Percentiles rank a stretch among this genome's conserved stretches.
Conservation (phyloP, 2,888 invertebrate genomes). For the Deilephila porcellus region DNA sequence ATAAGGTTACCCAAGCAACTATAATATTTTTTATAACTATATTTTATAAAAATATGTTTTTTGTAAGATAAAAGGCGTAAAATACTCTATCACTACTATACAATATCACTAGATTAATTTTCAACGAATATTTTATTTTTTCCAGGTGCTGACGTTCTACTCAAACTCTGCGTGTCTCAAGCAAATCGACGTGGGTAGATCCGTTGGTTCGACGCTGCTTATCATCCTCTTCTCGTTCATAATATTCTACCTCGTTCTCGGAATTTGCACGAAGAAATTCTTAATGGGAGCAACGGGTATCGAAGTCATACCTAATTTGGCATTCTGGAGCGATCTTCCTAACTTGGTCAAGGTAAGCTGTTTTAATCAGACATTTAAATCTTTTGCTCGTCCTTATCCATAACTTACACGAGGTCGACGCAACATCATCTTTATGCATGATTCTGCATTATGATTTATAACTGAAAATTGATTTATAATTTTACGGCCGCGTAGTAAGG, state of each 20-base stretch:
- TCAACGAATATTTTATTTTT: conserved; percentile 37
- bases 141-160: conserved; percentile 80
- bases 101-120: background rate
- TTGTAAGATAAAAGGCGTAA: no score
- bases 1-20: no score
- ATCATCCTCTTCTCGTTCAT: conserved; percentile 86
- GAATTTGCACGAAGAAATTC: conserved; percentile 87
- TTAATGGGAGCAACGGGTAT: conserved; percentile 89
- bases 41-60: no score
- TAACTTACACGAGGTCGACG: no score
- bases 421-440: no score
- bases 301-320: conserved; percentile 90
- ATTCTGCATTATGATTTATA: no score
- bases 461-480: no score
- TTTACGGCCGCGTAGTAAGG: no score
- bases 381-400: background rate
- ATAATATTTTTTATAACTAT: no score
- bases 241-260: conserved; percentile 87
- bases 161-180: conserved; percentile 80
- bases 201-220: conserved; percentile 86
- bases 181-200: conserved; percentile 73
- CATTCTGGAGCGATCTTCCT: conserved; percentile 90
- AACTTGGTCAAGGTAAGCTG: conserved; percentile 86
- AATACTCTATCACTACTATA: no score
- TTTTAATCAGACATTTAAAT: background rate